phyloP scores from a whole-genome alignment of 92 coral and sea anemone species.

The Zoanthus sociatus region DNA sequence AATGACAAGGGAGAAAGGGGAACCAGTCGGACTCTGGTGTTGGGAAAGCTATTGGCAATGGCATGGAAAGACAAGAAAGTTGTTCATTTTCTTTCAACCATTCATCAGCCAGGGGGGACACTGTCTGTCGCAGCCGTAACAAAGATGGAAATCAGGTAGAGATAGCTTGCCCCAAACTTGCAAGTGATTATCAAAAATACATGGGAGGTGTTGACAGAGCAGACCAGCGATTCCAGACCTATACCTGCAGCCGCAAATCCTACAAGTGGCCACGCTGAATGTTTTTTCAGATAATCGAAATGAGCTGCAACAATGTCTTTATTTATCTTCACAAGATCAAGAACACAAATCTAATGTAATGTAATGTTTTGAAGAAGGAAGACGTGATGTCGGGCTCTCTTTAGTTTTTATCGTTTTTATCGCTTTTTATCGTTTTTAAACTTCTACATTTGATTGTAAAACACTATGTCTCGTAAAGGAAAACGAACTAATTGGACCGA shows the following conservation, averaged over 20 bases:
- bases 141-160: not conserved
- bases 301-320: constrained; percentile 15
- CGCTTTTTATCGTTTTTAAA: too few relatives aligned
- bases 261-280: constrained; percentile 21
- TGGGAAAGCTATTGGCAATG: constrained; percentile 2
- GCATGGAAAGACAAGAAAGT: constrained; percentile 36
- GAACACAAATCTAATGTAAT: not conserved
- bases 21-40: not conserved
- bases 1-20: not conserved
- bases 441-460: too few relatives aligned
- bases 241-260: constrained; percentile 12
- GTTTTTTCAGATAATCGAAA: constrained; percentile 16
- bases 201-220: constrained; percentile 38
- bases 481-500: too few relatives aligned
- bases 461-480: too few relatives aligned
- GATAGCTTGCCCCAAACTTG: constrained; percentile 12
- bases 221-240: constrained; percentile 18
- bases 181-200: constrained; percentile 19
- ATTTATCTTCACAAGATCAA: not conserved
- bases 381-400: too few relatives aligned
- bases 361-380: too few relatives aligned
- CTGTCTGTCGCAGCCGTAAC: not conserved
- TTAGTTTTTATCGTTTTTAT: too few relatives aligned
- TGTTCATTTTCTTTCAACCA: constrained; percentile 13
- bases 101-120: constrained; percentile 29